Evolutionary conservation across 2,888 invertebrate species (phyloP), one percentile per base, ranked within the genome.

Genomic region (Torymus auratus): DNA sequence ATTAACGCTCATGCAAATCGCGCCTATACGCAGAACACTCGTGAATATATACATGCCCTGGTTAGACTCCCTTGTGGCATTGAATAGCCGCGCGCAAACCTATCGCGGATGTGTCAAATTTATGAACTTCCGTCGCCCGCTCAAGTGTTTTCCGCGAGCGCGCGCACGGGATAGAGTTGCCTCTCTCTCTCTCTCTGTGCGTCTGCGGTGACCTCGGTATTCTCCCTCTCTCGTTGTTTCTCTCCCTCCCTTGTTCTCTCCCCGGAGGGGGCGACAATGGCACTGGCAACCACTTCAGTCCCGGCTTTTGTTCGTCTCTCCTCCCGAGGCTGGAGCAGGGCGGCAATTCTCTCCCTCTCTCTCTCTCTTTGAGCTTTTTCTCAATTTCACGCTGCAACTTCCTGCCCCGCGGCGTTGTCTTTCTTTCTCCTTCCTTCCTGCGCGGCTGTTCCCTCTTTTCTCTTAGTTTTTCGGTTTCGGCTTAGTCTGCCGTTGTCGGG

Each of bases 41-140:
- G 28, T 28, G 28, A 41, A 41, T 41, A 41, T 41, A 41, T 41
- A 7, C 7, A 41, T 41, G 7, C 41, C 7, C 41, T 41, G 41
- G 7, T 10, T n/a, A n/a, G n/a, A 7, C 41, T 62, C 61, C 7
- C 23, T 14, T 14, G 50, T 72, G 62, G 1, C 53, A 28, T 23
- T 28, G 64, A 73, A 55, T 41, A 56, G 73, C n/a, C n/a, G 68
- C 53, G 20, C 58, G 20, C 65, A 68, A 69, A 55, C 75, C 75
- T 72, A 70, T 77, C 71, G 78, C 80, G 81, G 69, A 81, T 81
- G 78, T 80, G 83, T 83, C 83, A 84, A 85, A 83, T 78, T 80
- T 74, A 77, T 79, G 65, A 69, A 82, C 68, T 82, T 81, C 76
- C 76, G 81, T 80, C 60, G 56, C 7, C 20, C 20, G 58, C 61